A percentile compares a stretch with the other conserved stretches of the same genome.
These are phyloP conservation scores for Seriola rivoliana DNA, from an alignment of 2,113 vertebrate genomes.

Conservation along the genomic window DNA sequence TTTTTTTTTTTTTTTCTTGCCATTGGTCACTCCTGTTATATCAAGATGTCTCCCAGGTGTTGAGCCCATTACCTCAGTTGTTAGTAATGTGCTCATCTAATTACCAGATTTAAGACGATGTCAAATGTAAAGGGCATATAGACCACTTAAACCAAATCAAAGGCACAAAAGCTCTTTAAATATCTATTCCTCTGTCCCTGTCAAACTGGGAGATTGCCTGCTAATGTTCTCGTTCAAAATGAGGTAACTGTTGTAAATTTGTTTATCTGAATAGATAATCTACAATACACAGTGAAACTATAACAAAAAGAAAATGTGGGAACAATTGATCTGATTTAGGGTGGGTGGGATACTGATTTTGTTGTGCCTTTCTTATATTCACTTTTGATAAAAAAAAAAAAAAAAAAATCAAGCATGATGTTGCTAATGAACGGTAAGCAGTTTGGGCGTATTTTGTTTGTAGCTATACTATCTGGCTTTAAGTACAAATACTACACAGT, in stretches of 20 bases:
- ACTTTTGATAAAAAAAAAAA: constrained; percentile 63
- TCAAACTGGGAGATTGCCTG: constrained; percentile 46
- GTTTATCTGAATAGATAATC: constrained; percentile 45
- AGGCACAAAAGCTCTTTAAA: constrained; percentile 81
- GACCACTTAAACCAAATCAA: constrained; percentile 83
- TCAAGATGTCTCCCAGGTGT: constrained; percentile 66
- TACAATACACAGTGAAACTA: constrained; percentile 17
- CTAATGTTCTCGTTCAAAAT: neutral
- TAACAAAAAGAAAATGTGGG: constrained; percentile 17
- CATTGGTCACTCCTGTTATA: constrained; percentile 46
- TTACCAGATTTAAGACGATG: constrained; percentile 85
- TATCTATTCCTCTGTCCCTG: constrained; percentile 71
- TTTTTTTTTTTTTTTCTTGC: neutral
- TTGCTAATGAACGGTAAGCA: constrained; percentile 54
- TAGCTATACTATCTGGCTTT: constrained; percentile 68
- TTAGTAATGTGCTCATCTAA: constrained; percentile 65
- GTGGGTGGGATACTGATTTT: constrained; percentile 67
- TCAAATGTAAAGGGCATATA: constrained; percentile 82
- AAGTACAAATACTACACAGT: constrained; percentile 56
- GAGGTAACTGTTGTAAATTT: constrained; percentile 55
- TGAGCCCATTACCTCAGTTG: constrained; percentile 64
- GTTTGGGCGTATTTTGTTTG: constrained; percentile 62
- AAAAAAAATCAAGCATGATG: constrained; percentile 66
- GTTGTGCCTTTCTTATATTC: constrained; percentile 80
- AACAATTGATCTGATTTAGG: constrained; percentile 61